A percentile compares a stretch with the other conserved stretches of the same genome.
phyloP scores from a whole-genome alignment of 2,113 vertebrate species.

The Verasper variegatus region DNA sequence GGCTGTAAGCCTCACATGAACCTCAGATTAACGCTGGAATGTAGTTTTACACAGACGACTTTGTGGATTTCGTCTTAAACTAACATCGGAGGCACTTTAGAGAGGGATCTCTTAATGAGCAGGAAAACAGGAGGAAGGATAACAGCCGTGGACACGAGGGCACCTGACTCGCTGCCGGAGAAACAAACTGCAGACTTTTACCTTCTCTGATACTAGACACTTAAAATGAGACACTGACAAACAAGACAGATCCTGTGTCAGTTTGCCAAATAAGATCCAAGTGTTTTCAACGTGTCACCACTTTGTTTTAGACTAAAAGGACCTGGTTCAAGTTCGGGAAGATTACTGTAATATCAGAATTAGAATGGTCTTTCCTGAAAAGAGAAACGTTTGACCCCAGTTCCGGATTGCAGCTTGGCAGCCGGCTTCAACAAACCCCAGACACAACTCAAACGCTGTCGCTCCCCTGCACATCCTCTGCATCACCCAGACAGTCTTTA shows the following conservation, averaged over 20 bases:
- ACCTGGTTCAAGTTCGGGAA: too few relatives aligned
- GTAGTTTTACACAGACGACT: neutral
- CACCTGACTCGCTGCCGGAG: neutral
- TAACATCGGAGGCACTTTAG: neutral
- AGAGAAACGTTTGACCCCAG: neutral
- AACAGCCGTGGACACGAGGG: neutral
- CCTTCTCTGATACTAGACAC: too few relatives aligned
- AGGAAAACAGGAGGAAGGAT: neutral
- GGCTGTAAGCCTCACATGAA: neutral
- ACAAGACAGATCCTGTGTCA: too few relatives aligned
- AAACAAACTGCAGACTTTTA: too few relatives aligned
- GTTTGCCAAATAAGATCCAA: too few relatives aligned
- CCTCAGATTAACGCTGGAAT: neutral
- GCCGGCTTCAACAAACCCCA: conserved; percentile 11
- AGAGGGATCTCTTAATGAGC: neutral
- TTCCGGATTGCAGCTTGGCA: neutral
- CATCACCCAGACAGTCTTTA: neutral
- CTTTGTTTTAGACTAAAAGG: too few relatives aligned
- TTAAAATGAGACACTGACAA: too few relatives aligned
- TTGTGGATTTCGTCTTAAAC: neutral
- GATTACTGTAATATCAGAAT: too few relatives aligned
- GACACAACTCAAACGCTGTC: neutral
- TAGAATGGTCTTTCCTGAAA: too few relatives aligned
- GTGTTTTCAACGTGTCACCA: too few relatives aligned
- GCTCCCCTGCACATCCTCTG: neutral